Base-by-base conservation (phyloP, 2,113 vertebrate genomes). In the Ophiodon elongatus region DNA sequence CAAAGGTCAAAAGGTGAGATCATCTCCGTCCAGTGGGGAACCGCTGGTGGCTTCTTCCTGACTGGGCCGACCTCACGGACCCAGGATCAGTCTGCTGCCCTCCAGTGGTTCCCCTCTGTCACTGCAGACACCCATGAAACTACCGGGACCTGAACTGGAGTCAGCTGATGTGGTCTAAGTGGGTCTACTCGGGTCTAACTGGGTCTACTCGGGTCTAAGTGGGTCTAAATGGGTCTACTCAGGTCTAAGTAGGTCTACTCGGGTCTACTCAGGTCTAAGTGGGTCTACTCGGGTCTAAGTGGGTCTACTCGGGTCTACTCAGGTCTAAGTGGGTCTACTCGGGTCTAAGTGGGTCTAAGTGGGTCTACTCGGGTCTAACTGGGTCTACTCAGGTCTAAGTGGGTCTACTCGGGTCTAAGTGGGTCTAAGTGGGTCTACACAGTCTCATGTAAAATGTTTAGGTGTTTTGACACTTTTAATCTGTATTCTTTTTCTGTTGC, bases 1-100 rank as follows among this genome's bases (percentile, higher is more conserved):
- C 74, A 96, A 95, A 94, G 96, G 95, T 37, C 89, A 93, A 31
- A 94, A 89, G 94, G 96, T 96, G 88, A 90, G 91, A 14, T 19
- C 10, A 37, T 33, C 27, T 41, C 6, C 0, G 13, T 27, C 10
- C 4, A 56, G 17, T 19, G 1, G 5, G 47, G 19, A 50, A 19
- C 47, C 47, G 7, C 52, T 54, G 52, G 9, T n/a, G n/a, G n/a
- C n/a, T n/a, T n/a, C n/a, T n/a, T n/a, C n/a, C n/a, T n/a, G n/a
- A n/a, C 50, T 23, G 8, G 52, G n/a, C 25, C 1, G 10, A 13
- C 25, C 31, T 41, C 41, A 27, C 25, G 45, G 52, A 21, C 31
- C 17, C 47, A 17, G 43, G 57, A 29, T 31, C 56, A 39, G 27
- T 64, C 37, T 83, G 50, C 74, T 80, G 72, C 83, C 86, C 78